phyloP scores from a whole-genome alignment of 2,888 invertebrate species.

The Chloroclystis v-ata region DNA sequence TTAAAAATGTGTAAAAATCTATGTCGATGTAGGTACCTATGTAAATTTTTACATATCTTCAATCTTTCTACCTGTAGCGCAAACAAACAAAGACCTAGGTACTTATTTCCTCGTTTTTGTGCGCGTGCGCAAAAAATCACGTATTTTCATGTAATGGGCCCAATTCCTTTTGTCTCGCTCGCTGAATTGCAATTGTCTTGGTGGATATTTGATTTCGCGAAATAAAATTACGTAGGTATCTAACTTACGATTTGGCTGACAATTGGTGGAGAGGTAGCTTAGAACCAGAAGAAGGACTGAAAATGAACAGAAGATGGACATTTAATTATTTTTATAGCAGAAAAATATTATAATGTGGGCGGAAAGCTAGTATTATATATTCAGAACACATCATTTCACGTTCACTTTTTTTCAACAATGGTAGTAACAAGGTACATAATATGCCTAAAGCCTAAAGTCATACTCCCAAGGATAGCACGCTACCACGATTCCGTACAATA shows the following conservation, averaged over 20 bases:
- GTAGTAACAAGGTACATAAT: too few relatives aligned
- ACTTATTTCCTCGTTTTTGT: slow-evolving; percentile 13
- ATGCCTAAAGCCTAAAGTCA: too few relatives aligned
- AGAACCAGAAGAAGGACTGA: too few relatives aligned
- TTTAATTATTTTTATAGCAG: too few relatives aligned
- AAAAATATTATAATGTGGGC: too few relatives aligned
- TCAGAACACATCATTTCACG: too few relatives aligned
- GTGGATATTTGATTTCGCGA: background rate
- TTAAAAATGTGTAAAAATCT: too few relatives aligned
- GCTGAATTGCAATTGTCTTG: slow-evolving; percentile 2
- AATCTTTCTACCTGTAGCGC: slow-evolving; percentile 12
- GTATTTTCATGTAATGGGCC: slow-evolving; percentile 9
- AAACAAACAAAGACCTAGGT: slow-evolving; percentile 4
- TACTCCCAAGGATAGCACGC: slow-evolving; percentile 15
- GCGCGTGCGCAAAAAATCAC: slow-evolving; percentile 15
- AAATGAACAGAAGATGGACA: too few relatives aligned
- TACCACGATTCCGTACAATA: slow-evolving; percentile 12
- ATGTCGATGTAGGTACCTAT: too few relatives aligned
- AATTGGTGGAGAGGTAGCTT: too few relatives aligned
- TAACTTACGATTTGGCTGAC: background rate
- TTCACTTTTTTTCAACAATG: too few relatives aligned
- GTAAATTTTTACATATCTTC: slow-evolving; percentile 10
- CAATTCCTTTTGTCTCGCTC: slow-evolving; percentile 1
- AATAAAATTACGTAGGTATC: background rate
- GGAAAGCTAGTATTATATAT: too few relatives aligned